These are phyloP conservation scores for Drosophila saltans DNA, from an alignment of 1,140 invertebrate species.

Conservation along the genomic window DNA sequence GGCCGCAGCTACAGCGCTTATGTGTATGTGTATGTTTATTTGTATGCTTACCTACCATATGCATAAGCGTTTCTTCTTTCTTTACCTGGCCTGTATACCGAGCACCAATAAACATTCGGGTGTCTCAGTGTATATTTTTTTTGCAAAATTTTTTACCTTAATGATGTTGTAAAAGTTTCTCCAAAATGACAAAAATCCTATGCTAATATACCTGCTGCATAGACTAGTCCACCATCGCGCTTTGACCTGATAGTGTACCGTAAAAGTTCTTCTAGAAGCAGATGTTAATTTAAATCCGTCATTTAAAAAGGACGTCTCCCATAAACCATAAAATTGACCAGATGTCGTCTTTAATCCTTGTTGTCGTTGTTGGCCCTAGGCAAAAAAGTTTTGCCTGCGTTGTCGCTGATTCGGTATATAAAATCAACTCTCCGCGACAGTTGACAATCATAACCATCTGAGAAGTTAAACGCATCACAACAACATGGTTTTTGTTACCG, in stretches of 20 bases:
- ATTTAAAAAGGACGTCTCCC: not conserved
- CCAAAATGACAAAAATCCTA: not conserved
- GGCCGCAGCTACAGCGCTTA: not conserved
- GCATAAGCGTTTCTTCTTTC: slow-evolving; percentile 1
- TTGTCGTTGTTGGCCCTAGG: not conserved
- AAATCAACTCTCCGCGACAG: not conserved
- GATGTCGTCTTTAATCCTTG: not conserved
- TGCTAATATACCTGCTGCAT: not conserved
- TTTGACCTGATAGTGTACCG: not conserved
- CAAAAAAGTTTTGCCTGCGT: not conserved
- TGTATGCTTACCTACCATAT: not conserved
- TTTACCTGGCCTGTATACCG: not conserved
- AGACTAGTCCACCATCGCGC: not conserved
- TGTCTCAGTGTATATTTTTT: not conserved
- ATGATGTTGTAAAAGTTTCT: not conserved
- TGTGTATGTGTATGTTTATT: too few species aligned
- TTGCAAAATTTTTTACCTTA: not conserved
- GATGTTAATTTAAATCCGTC: not conserved
- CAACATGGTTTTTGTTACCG: not conserved
- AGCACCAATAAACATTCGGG: not conserved
- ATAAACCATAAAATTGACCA: not conserved
- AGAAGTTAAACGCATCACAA: not conserved
- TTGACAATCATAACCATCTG: not conserved
- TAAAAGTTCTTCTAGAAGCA: not conserved
- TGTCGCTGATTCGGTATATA: not conserved